Evolutionary conservation across 2,113 vertebrate species (phyloP).

Genomic region (Copsychus sechellarum): DNA sequence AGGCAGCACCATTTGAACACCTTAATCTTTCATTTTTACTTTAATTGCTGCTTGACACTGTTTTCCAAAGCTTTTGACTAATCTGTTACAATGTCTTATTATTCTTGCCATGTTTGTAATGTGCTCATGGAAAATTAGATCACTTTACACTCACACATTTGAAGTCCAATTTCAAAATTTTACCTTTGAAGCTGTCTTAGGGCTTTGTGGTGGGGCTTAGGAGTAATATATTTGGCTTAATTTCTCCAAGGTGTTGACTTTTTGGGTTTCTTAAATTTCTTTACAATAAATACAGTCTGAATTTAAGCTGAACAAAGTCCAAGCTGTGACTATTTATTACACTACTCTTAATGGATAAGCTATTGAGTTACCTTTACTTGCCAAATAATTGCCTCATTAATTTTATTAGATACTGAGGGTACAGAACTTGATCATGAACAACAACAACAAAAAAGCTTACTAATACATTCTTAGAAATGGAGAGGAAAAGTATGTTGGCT

Average conservation of each 20-base stretch:
- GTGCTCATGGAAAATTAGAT: neutral
- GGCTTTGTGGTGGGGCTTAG: neutral
- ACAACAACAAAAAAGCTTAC: neutral
- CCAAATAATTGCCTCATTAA: neutral
- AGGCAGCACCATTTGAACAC: neutral
- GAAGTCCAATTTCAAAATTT: neutral
- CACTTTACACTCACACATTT: neutral
- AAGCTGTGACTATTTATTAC: neutral
- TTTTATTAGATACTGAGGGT: neutral
- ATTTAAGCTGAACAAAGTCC: neutral
- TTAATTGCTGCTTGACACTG: neutral
- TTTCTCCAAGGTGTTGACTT: neutral
- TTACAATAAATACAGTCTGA: neutral
- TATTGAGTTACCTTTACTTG: neutral
- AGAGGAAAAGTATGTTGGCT: neutral
- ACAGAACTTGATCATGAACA: neutral
- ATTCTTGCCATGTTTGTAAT: neutral
- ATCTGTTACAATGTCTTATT: neutral
- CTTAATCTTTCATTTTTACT: neutral
- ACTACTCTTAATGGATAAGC: neutral
- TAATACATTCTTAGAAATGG: neutral
- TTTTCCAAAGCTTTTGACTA: neutral
- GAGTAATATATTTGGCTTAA: neutral
- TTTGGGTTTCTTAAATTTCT: neutral
- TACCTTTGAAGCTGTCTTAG: neutral